Base-by-base conservation (phyloP, 2,797 vertebrate genomes). In the Peromyscus aztecus region DNA sequence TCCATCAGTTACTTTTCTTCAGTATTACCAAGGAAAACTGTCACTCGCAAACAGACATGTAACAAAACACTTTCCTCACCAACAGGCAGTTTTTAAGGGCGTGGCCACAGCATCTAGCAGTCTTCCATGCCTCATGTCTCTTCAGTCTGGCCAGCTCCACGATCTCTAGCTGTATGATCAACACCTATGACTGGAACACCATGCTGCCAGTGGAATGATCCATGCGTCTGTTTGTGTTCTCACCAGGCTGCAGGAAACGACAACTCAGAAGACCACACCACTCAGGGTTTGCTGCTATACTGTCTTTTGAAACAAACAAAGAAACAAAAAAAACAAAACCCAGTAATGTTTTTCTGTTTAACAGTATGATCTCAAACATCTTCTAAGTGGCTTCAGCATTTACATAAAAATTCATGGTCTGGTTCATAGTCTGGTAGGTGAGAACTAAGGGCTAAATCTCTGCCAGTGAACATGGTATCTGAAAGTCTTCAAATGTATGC, bases 191-290 rank as follows among this genome's bases (percentile, higher is more conserved):
- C 98, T 99, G 99, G 69, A 99, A 99, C 95, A 99, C 99, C 0
- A 99, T 99, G 90, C 99, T 99, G 97, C 99, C 99, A 0, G 99
- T 99, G 1, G 99, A 99, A 95, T 99, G 99, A 94, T 99, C 99
- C 99, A 99, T 99, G n/a, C 99, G 98, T 99, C 99, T 49, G 59
- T 52, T 21, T n/a, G 99, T 99, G 0, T 99, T 87, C 99, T 99
- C 98, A 99, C 99, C 85, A 99, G 98, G 23, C 99, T 99, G 95
- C 13, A 95, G 57, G 91, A 89, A 87, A 89, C 14, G 82, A 82
- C 31, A 43, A 40, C 21, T 17, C 3, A 34, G 77, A 24, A 29
- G 37, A 34, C 17, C 37, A 59, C 6, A 69, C 21, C 24, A 46
- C 17, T 65, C 13, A 85, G 12, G 11, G 12, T 69, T 23, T n/a